Evolutionary conservation across 2,797 vertebrate species (phyloP).

Genomic region (Sebastolobus alascanus): DNA sequence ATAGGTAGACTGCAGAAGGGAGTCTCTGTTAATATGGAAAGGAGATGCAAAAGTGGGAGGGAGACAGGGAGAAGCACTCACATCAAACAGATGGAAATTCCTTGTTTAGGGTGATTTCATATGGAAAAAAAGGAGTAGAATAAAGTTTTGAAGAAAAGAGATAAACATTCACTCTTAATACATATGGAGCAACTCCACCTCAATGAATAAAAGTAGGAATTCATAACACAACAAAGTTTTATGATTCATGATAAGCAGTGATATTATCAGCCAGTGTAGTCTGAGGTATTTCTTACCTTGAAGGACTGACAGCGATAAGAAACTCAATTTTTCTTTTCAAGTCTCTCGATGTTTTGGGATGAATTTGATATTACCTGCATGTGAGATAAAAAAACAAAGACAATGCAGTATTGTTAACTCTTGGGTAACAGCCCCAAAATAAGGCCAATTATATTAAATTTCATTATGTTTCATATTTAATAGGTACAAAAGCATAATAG

Average conservation of each 20-base stretch:
- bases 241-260: slow-evolving; percentile 27
- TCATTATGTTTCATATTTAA: neutral
- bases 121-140: slow-evolving; percentile 24
- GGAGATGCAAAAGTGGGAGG: slow-evolving; percentile 65
- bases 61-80: slow-evolving; percentile 51
- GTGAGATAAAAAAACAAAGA: neutral
- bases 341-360: slow-evolving; percentile 16
- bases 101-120: slow-evolving; percentile 67
- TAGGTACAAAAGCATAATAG: neutral
- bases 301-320: slow-evolving; percentile 22
- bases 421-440: neutral
- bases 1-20: slow-evolving; percentile 54
- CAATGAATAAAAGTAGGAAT: slow-evolving; percentile 37
- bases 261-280: slow-evolving; percentile 10
- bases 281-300: neutral
- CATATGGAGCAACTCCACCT: slow-evolving; percentile 46
- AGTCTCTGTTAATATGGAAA: slow-evolving; percentile 71
- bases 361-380: slow-evolving; percentile 15
- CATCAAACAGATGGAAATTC: slow-evolving; percentile 79
- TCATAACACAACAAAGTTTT: slow-evolving; percentile 29
- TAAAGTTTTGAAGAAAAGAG: slow-evolving; percentile 55
- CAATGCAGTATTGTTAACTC: neutral
- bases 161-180: slow-evolving; percentile 45
- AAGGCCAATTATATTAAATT: neutral
- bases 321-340: slow-evolving; percentile 7